phyloP scores from a whole-genome alignment of 2,113 vertebrate species.

The Steatornis caripensis region DNA sequence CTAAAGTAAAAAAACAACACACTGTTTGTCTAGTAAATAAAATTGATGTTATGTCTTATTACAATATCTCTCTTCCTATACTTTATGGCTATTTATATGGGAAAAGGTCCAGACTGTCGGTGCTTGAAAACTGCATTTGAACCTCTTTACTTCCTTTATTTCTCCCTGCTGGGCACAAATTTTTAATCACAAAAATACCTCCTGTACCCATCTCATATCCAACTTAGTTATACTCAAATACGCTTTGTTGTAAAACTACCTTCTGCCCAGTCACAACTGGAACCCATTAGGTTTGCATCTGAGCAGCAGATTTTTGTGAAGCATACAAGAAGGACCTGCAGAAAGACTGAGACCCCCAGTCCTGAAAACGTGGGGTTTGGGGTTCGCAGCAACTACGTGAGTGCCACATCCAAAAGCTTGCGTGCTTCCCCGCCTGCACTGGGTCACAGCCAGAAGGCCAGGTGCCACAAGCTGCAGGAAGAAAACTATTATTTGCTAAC shows the following conservation, averaged over 20 bases:
- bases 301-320: background rate
- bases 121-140: background rate
- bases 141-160: conserved; percentile 16
- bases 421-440: background rate
- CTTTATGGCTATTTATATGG: conserved; percentile 16
- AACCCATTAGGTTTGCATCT: background rate
- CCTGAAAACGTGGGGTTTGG: accelerated
- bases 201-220: background rate
- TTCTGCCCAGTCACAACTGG: background rate
- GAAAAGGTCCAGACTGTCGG: background rate
- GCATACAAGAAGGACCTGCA: background rate
- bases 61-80: background rate
- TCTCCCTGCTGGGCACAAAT: conserved; percentile 8
- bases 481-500: background rate
- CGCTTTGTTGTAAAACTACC: background rate
- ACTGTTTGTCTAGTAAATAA: conserved; percentile 9
- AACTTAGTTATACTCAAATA: background rate
- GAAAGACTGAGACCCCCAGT: background rate
- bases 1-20: background rate
- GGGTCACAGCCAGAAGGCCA: background rate
- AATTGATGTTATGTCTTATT: background rate
- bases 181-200: conserved; percentile 41
- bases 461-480: background rate
- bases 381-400: background rate
- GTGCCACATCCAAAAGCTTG: background rate